phyloP scores from a whole-genome alignment of 2,888 invertebrate species.

The Globia sparganii region DNA sequence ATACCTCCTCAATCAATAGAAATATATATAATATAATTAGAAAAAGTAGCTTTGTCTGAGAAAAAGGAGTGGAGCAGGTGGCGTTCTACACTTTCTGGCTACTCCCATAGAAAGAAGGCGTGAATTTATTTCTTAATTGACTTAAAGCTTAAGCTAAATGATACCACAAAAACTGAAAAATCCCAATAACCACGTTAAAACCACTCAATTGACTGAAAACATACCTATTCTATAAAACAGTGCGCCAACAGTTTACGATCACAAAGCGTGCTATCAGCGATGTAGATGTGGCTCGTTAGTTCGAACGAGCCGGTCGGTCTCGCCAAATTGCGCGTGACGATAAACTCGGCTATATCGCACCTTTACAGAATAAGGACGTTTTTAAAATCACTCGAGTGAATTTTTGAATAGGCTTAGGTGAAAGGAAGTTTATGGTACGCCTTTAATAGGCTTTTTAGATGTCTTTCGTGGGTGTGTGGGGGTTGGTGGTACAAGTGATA shows the following conservation, averaged over 20 bases:
- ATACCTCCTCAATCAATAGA: neutral
- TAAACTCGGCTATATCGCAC: constrained; percentile 68
- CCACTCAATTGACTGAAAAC: constrained; percentile 31
- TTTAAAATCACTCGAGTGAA: constrained; percentile 77
- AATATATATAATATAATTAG: too few relatives aligned
- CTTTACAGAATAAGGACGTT: constrained; percentile 73
- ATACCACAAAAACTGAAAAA: neutral
- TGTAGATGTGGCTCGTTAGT: constrained; percentile 68
- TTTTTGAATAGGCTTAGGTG: constrained; percentile 68
- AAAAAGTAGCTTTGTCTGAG: too few relatives aligned
- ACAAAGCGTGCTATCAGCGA: constrained; percentile 66
- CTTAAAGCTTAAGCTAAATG: neutral
- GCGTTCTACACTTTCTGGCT: neutral
- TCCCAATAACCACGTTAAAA: constrained; percentile 1
- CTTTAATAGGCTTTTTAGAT: constrained; percentile 58
- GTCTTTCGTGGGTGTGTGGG: constrained; percentile 69
- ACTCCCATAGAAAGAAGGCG: neutral
- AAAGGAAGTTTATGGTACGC: constrained; percentile 64
- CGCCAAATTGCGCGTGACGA: constrained; percentile 80
- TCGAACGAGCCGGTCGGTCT: constrained; percentile 60
- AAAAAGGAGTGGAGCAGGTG: neutral
- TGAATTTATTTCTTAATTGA: neutral
- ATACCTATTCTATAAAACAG: constrained; percentile 49
- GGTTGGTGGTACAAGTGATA: constrained; percentile 1
- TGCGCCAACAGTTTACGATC: constrained; percentile 63